Evolutionary conservation across 2,797 vertebrate genomes (phyloP), one percentile per base, ranked within the genome.

Genomic region (Diplodus sargus): DNA sequence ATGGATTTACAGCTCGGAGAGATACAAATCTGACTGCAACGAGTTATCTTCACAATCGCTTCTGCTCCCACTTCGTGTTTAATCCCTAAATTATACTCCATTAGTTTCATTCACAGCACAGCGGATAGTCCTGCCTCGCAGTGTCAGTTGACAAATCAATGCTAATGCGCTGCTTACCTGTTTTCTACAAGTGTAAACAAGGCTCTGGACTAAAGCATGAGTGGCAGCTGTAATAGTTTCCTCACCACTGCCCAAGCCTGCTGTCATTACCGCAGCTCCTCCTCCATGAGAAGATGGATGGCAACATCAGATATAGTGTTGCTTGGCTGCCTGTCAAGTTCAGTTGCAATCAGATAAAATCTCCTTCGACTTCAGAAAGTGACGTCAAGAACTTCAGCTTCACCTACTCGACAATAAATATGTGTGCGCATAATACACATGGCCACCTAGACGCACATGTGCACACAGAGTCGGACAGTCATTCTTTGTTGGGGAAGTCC

Each of bases 51-150:
- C 69, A 63, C 80, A 80, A 86, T 90, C 86, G 69, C 83, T 74
- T 74, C 67, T 73, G 76, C 86, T 87, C 78, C 81, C 54, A 70
- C 85, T 89, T 85, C 42, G 66, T 56, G 71, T 87, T 85, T 80
- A 88, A 92, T 89, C 80, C 65, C 70, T 58, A 61, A 87, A 90
- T 89, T 90, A 85, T 62, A 64, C 68, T 57, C 70, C 76, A 88
- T 93, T 90, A 85, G 86, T 83, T 82, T 84, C 85, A 85, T 79
- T 86, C 84, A 76, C 64, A 76, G 81, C 80, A 49, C 79, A 79
- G 70, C 30, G 10, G 66, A 63, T 28, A 20, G 81, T 83, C 20
- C 76, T 68, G 75, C 76, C 82, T 89, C 81, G 14, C 53, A 11
- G 64, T 60, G 79, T 86, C 74, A 85, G 78, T 66, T 74, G 71